A percentile compares a stretch with the other conserved stretches of the same genome.
These are phyloP conservation scores for Zosterops hypoxanthus DNA, from an alignment of 2,113 vertebrate species.

Conservation along the genomic window DNA sequence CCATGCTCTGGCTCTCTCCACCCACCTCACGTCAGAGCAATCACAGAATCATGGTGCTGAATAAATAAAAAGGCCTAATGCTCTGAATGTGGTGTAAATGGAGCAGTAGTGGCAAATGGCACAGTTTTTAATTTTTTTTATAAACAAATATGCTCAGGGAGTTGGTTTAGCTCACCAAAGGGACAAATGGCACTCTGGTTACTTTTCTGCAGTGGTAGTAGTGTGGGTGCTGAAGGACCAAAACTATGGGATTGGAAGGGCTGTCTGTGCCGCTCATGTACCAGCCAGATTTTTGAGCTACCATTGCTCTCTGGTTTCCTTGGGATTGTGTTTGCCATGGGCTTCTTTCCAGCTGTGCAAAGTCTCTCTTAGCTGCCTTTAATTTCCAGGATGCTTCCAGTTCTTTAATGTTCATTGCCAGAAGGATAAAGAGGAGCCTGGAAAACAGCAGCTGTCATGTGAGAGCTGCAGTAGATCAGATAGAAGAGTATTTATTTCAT, in stretches of 20 bases:
- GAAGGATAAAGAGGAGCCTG: not conserved
- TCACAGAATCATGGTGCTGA: conserved; percentile 12
- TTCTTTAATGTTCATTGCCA: conserved; percentile 10
- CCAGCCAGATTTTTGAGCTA: not conserved
- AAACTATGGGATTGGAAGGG: not conserved
- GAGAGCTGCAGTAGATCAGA: not conserved
- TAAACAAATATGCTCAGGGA: not conserved
- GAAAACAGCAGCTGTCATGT: conserved; percentile 16
- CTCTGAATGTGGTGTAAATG: not conserved
- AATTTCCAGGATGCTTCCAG: not conserved
- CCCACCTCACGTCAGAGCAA: rapidly evolving
- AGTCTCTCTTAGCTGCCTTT: conserved; percentile 7
- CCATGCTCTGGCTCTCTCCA: rapidly evolving
- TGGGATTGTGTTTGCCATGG: not conserved
- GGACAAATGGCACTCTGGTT: not conserved
- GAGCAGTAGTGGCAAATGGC: conserved; percentile 1
- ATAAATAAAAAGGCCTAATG: conserved; percentile 28
- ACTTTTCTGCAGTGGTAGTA: not conserved
- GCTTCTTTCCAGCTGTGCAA: conserved; percentile 7
- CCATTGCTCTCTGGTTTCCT: not conserved
- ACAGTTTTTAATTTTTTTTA: not conserved
- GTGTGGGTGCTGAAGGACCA: not conserved
- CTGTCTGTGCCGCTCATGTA: not conserved
- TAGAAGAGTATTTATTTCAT: conserved; percentile 5
- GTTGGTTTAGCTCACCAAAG: not conserved